Evolutionary conservation across 2,113 vertebrate species (phyloP).

Genomic region (Cyprinus carpio): DNA sequence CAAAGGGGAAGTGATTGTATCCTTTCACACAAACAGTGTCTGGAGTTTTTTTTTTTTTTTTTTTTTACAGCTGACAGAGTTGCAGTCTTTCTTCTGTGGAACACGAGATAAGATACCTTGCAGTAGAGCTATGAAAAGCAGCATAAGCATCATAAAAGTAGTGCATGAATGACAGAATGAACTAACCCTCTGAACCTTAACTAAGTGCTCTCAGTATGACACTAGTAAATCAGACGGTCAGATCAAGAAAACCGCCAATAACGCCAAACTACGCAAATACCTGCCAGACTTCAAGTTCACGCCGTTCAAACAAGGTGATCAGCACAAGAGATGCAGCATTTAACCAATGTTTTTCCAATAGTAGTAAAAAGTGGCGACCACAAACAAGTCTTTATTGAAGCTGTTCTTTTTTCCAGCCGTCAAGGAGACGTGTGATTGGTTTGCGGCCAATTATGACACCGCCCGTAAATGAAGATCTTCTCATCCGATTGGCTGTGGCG

Average conservation of each 20-base stretch:
- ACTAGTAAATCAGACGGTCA: constrained; percentile 88
- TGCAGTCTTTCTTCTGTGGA: no score
- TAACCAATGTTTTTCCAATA: no score
- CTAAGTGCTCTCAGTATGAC: constrained; percentile 80
- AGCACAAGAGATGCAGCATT: background rate
- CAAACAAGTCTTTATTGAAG: background rate
- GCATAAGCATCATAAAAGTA: no score
- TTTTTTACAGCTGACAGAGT: no score
- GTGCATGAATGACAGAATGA: no score
- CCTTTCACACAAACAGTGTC: constrained; percentile 69
- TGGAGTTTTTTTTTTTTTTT: no score
- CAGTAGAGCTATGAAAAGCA: no score
- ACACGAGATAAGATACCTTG: no score
- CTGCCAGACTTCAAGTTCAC: constrained; percentile 87
- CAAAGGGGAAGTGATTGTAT: constrained; percentile 82
- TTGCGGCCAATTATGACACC: constrained; percentile 79
- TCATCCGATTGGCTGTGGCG: background rate
- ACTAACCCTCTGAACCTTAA: constrained; percentile 70
- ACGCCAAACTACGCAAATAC: constrained; percentile 83
- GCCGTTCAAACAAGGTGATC: constrained; percentile 88
- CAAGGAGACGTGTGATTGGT: constrained; percentile 93
- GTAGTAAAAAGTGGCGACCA: no score
- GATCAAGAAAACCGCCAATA: constrained; percentile 97
- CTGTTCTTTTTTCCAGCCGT: constrained; percentile 74
- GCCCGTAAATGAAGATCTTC: constrained; percentile 83